Base-by-base conservation (phyloP, 2,113 vertebrate genomes). In the Agapornis roseicollis region DNA sequence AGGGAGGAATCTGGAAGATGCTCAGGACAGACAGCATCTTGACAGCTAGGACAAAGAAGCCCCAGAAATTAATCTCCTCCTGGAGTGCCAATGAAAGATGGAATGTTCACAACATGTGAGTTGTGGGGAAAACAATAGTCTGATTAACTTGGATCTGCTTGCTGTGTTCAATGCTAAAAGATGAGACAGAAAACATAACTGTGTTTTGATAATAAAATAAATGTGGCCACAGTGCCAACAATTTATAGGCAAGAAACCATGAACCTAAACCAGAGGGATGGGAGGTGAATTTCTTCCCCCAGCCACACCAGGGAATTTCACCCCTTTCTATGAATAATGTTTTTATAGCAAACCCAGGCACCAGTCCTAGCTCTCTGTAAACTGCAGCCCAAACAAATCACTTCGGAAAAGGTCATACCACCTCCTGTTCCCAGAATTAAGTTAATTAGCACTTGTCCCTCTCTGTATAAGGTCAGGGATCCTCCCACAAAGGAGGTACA, bases 361-460 rank as follows among this genome's bases (percentile, higher is more conserved):
- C 46, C 71, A 63, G 53, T 53, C 77, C 78, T 74, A 88, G 91
- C 27, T 79, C 91, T 96, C 89, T 80, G 47, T 84, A 91, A 94
- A 94, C 79, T 94, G 44, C 31, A 80, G 46, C 79, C 90, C 77
- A 64, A 93, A 95, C 80, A 83, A 95, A 91, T 93, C 61, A 47
- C 77, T 96, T 94, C 79, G 73, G 65, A 84, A 95, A 96, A 94
- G 93, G 85, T 93, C 94, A 72, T 78, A 94, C 72, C 80, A 95
- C 88, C 95, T 91, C 68, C 93, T 88, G 88, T 72, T 94, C 65
- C 44, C 80, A 81, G 72, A 95, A 93, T 93, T 90, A 96, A 93
- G 85, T 94, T 95, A 94, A 96, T 95, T 96, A 94, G 76, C 90
- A 84, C 69, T 88, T 90, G 47, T 93, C n/a, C 65, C 77, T 92